Conservation (phyloP, 2,113 vertebrate genomes). For the Thymallus thymallus region DNA sequence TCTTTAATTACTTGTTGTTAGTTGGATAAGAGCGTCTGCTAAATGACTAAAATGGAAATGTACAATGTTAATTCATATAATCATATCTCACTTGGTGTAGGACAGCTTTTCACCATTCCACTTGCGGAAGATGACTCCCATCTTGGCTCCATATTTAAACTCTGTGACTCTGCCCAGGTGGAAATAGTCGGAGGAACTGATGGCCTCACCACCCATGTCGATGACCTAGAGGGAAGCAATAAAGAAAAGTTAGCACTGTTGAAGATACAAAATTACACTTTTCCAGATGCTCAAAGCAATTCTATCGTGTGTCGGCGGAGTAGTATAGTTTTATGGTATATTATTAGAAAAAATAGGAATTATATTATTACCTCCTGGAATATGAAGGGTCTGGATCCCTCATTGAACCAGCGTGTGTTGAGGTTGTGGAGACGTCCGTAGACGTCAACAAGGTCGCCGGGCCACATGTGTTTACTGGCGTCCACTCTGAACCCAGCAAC, state of each 20-base stretch:
- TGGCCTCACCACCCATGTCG: constrained; percentile 83
- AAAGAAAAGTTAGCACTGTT: background rate
- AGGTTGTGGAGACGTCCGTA: constrained; percentile 75
- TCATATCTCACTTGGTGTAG: constrained; percentile 77
- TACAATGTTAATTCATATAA: no score
- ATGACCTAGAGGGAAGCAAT: constrained; percentile 78
- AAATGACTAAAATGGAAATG: constrained; percentile 9
- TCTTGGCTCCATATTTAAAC: constrained; percentile 86
- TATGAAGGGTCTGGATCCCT: constrained; percentile 79
- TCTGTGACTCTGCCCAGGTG: constrained; percentile 86
- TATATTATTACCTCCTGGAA: constrained; percentile 82
- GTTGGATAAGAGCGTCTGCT: no score
- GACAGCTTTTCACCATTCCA: constrained; percentile 87
- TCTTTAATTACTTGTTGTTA: background rate
- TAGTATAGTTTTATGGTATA: background rate
- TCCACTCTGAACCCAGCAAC: constrained; percentile 92
- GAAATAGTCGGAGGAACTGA: constrained; percentile 74
- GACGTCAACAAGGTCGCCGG: constrained; percentile 78
- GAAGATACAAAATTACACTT: background rate
- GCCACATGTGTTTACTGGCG: constrained; percentile 92
- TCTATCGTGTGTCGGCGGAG: no score
- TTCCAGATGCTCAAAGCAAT: no score
- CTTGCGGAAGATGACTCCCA: constrained; percentile 84
- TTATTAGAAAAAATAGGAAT: background rate
- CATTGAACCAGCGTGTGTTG: constrained; percentile 79